A percentile compares a stretch with the other conserved stretches of the same genome.
Evolutionary conservation across 1,140 invertebrate species (phyloP).

Genomic region (Parapsyche elsis): DNA sequence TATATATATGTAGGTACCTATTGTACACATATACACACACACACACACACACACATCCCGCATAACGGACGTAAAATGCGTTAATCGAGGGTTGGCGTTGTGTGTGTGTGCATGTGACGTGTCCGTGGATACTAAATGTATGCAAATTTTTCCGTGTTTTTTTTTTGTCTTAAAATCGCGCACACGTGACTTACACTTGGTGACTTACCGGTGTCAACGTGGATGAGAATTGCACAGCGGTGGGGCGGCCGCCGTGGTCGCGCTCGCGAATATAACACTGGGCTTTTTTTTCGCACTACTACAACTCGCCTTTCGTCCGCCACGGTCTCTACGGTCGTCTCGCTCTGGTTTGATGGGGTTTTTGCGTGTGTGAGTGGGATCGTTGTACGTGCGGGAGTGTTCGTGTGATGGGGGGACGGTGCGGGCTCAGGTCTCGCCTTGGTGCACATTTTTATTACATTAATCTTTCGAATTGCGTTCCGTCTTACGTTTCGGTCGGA

Average conservation of each 20-base stretch:
- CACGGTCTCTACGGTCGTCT: slow-evolving; percentile 60
- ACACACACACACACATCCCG: slow-evolving; percentile 48
- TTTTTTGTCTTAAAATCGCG: too few species aligned
- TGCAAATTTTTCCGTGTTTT: too few species aligned
- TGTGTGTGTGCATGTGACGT: too few species aligned
- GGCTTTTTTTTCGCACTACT: background rate
- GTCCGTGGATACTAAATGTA: too few species aligned
- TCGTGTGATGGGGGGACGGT: slow-evolving; percentile 24
- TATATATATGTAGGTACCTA: too few species aligned
- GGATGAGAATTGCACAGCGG: background rate
- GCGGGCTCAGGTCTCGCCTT: slow-evolving; percentile 59
- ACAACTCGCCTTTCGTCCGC: background rate
- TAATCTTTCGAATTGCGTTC: slow-evolving; percentile 56
- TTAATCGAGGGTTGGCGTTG: background rate
- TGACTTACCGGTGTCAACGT: too few species aligned
- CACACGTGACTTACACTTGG: too few species aligned
- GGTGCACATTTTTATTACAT: slow-evolving; percentile 67
- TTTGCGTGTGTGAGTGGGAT: slow-evolving; percentile 65
- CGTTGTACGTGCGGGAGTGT: slow-evolving; percentile 64
- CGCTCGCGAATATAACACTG: slow-evolving; percentile 55
- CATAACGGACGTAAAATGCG: background rate
- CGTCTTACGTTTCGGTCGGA: slow-evolving; percentile 51
- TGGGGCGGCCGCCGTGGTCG: slow-evolving; percentile 49
- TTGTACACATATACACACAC: too few species aligned
- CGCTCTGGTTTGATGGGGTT: slow-evolving; percentile 60